These are phyloP conservation scores for Clunio marinus DNA, from an alignment of 2,888 invertebrate genomes.

Conservation along the genomic window DNA sequence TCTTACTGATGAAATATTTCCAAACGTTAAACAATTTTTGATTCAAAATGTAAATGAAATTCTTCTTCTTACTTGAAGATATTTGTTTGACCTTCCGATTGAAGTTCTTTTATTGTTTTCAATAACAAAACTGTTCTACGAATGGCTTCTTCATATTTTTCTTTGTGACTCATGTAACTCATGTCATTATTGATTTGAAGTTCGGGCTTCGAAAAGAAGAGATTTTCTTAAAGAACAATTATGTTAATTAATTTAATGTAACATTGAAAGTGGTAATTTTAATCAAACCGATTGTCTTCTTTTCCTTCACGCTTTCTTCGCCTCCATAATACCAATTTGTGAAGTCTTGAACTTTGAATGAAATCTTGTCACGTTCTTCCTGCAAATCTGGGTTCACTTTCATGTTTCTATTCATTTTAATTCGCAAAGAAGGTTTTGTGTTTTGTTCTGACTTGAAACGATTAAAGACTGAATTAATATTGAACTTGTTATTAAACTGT, in stretches of 20 bases:
- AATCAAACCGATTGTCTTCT: no score
- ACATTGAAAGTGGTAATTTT: not conserved
- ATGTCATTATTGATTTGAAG: conserved; percentile 63
- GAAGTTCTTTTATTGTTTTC: conserved; percentile 44
- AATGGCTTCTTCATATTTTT: conserved; percentile 74
- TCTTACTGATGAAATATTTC: no score
- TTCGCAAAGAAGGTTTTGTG: no score
- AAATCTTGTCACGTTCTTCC: conserved; percentile 69
- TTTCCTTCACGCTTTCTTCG: conserved; percentile 64
- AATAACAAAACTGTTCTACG: conserved; percentile 69
- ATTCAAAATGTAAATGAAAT: no score
- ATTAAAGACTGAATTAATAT: no score
- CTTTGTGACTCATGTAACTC: conserved; percentile 78
- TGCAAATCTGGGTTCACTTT: conserved; percentile 64
- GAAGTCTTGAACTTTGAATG: conserved; percentile 68
- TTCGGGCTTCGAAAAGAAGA: conserved; percentile 58
- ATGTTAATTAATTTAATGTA: no score
- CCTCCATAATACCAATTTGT: conserved; percentile 76
- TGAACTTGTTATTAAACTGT: no score
- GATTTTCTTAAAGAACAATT: conserved; percentile 45
- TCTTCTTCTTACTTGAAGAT: not conserved
- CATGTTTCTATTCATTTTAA: not conserved
- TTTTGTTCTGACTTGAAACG: no score
- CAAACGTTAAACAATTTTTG: no score
- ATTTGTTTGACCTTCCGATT: not conserved